Evolutionary conservation across 2,113 vertebrate genomes (phyloP), one percentile per base, ranked within the genome.

Genomic region (Oostethus manadensis): DNA sequence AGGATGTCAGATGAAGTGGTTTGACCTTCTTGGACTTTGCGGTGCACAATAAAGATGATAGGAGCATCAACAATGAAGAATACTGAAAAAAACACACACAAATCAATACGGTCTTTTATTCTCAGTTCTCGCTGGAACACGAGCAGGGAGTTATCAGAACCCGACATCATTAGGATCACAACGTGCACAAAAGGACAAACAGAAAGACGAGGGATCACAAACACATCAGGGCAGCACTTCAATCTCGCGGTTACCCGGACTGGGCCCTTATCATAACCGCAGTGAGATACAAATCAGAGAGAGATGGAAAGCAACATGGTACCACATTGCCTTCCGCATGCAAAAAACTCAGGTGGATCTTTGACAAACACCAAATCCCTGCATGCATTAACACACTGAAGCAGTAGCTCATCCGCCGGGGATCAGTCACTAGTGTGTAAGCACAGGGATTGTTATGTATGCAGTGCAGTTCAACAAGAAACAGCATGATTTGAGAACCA

Each of bases 11-110:
- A 55, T n/a, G 18, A 55, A 55, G 13, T 40, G 35, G n/a, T 55
- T 55, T 55, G 53, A 55, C 53, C 53, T 55, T 55, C 35, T 55
- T 55, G 53, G 53, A 55, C 53, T 55, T 20, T 55, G 53, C 18
- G 53, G 53, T 20, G 35, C 53, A 35, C 53, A 9, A 35, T 55
- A 55, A 40, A 55, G 53, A 55, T 55, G 35, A 55, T 55, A 40
- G 53, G 53, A 3, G 53, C 10, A 40, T 20, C 53, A 55, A 55
- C 35, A 55, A 38, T 55, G 33, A 38, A 53, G 33, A 20, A 51
- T 26, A 29, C 14, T 29, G 49, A 29, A 26, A 29, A 26, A 40
- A 18, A 40, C 33, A 21, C 18, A 55, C 35, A 55, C 35, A 40
- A 29, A 55, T 55, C 53, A 33, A 55, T 55, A 55, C 40, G 20